phyloP scores from a whole-genome alignment of 2,888 invertebrate genomes.

The Actias luna region DNA sequence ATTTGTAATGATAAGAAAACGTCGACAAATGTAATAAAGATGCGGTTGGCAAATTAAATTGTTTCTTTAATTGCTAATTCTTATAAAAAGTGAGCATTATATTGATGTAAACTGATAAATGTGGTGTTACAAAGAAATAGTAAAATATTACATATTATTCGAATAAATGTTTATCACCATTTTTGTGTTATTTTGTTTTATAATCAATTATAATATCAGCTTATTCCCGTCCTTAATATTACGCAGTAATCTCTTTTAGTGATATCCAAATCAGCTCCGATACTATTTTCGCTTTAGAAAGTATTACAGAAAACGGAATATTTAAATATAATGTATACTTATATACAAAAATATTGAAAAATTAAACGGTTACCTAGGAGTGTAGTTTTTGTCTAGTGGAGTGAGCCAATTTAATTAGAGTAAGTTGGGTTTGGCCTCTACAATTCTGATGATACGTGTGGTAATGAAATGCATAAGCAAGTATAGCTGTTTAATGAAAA shows the following conservation, averaged over 20 bases:
- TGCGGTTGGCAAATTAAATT: constrained; percentile 48
- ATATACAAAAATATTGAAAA: too few relatives aligned
- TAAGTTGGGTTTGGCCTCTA: too few relatives aligned
- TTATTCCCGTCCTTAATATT: not conserved
- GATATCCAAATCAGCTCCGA: too few relatives aligned
- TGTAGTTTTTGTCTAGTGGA: too few relatives aligned
- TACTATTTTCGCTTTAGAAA: too few relatives aligned
- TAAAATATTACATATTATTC: constrained; percentile 78
- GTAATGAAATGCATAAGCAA: not conserved
- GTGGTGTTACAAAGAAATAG: constrained; percentile 80
- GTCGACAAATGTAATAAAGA: constrained; percentile 50
- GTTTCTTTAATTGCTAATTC: constrained; percentile 70
- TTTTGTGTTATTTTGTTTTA: constrained; percentile 49
- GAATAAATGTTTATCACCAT: constrained; percentile 78
- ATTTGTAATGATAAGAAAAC: constrained; percentile 51
- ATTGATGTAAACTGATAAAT: constrained; percentile 72
- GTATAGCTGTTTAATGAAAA: not conserved
- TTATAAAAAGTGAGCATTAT: constrained; percentile 53
- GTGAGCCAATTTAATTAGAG: too few relatives aligned
- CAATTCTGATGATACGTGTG: too few relatives aligned
- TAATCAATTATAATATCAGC: constrained; percentile 12
- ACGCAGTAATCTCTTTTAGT: too few relatives aligned
- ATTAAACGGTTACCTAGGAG: too few relatives aligned
- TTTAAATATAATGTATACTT: too few relatives aligned
- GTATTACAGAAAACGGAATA: too few relatives aligned